Evolutionary conservation across 2,113 vertebrate species (phyloP), one percentile per base, ranked within the genome.

Genomic region (Octodon degus): DNA sequence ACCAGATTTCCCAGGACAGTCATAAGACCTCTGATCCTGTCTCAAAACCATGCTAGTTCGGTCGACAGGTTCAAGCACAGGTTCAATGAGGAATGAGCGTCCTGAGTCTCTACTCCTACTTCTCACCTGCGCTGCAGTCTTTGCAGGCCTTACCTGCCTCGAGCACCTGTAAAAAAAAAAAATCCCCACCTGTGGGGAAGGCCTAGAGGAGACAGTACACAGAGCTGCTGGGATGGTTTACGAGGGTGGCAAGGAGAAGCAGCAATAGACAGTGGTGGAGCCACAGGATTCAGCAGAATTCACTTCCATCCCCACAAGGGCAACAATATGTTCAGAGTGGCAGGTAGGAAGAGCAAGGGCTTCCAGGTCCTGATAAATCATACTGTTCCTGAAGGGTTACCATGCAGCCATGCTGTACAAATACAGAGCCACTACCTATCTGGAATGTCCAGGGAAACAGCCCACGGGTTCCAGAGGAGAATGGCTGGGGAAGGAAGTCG

Each of bases 61-160:
- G 20, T 19, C 43, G 32, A 7, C 0, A 27, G 2, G 32, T 72
- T 25, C 17, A 0, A 5, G 2, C 43, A 43, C 43, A 43, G 43
- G 43, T 43, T 43, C 43, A 43, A 43, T 6, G 43, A 6, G 43
- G 43, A 43, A 43, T 43, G 43, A 43, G 43, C 43, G 43, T 43
- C 43, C 43, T 3, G 14, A 47, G 34, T 0, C 2, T 30, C 55
- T 37, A 58, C 4, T 70, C n/a, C 7, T 0, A 11, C 34, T 65
- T 55, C 14, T 8, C 1, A 12, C 81, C 17, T 4, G 20, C 50
- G 14, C 0, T 4, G 0, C 65, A 76, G 14, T 43, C 63, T 90
- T 82, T 88, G 96, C n/a, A 32, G 70, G 40, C 9, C 58, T 63
- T 72, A 53, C 58, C 34, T 68, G 13, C 74, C 53, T 62, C 30